A percentile compares a stretch with the other conserved stretches of the same genome.
These are phyloP conservation scores for Stratiolaelaps scimitus DNA, from an alignment of 1,140 invertebrate genomes.

Conservation along the genomic window DNA sequence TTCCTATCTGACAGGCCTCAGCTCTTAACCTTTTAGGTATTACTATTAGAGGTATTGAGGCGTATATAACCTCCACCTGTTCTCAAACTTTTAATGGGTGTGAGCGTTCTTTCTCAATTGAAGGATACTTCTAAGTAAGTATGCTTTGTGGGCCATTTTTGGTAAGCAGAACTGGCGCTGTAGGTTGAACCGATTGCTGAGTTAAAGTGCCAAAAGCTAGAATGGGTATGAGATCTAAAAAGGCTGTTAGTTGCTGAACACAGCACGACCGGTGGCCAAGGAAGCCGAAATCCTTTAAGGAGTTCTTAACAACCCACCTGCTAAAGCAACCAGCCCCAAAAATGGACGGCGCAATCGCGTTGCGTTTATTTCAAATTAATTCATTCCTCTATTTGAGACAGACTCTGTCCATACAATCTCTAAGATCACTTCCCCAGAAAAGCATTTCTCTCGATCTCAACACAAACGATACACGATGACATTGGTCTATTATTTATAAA, in stretches of 20 bases:
- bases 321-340: conserved; percentile 76
- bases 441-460: too few relatives aligned
- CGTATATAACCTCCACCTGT: conserved; percentile 63
- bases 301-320: conserved; percentile 79
- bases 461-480: too few relatives aligned
- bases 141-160: conserved; percentile 74
- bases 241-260: conserved; percentile 69
- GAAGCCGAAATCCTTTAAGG: conserved; percentile 76
- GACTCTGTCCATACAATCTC: too few relatives aligned
- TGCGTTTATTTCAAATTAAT: too few relatives aligned
- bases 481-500: too few relatives aligned
- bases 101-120: conserved; percentile 56
- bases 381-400: too few relatives aligned
- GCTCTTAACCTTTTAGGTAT: too few relatives aligned
- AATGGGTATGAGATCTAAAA: conserved; percentile 60
- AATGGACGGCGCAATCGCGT: conserved; percentile 73
- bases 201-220: conserved; percentile 32
- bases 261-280: conserved; percentile 78
- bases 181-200: conserved; percentile 43
- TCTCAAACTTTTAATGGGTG: conserved; percentile 79
- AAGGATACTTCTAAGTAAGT: conserved; percentile 46
- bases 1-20: too few relatives aligned
- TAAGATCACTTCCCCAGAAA: too few relatives aligned
- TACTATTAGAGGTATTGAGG: conserved; percentile 70
- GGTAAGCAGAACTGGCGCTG: conserved; percentile 83